Evolutionary conservation across 2,888 invertebrate genomes (phyloP).

Genomic region (Cantharis nigra): DNA sequence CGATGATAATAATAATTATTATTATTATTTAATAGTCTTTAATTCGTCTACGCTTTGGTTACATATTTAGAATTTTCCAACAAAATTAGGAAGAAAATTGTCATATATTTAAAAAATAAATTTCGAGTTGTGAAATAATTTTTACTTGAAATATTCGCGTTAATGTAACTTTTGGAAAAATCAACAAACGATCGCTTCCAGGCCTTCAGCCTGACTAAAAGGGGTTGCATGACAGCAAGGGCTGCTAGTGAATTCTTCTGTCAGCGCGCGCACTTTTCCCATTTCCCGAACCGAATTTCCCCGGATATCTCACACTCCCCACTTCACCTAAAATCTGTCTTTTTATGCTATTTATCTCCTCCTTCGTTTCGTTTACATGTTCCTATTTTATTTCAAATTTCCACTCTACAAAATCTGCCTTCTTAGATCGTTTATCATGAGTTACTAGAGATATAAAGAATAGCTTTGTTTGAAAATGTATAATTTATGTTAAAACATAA

Average conservation of each 20-base stretch:
- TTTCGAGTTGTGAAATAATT: background rate
- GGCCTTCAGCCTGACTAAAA: conserved; percentile 44
- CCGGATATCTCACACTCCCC: conserved; percentile 41
- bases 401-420: conserved; percentile 50
- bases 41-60: background rate
- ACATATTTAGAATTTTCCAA: background rate
- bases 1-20: background rate
- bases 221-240: conserved; percentile 42
- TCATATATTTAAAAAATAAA: background rate
- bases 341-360: conserved; percentile 50
- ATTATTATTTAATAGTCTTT: background rate
- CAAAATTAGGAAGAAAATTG: background rate
- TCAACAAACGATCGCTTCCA: conserved; percentile 32
- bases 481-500: background rate
- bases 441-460: conserved; percentile 17
- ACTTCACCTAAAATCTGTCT: conserved; percentile 45
- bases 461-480: background rate
- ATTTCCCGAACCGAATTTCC: conserved; percentile 42
- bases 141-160: conserved; percentile 6
- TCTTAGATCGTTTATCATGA: conserved; percentile 48
- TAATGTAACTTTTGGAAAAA: conserved; percentile 4
- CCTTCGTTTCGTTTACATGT: conserved; percentile 50
- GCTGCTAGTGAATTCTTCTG: conserved; percentile 39
- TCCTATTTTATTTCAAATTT: conserved; percentile 50
- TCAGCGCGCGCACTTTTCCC: conserved; percentile 43